Conservation (phyloP, 1,140 invertebrate genomes). For the Lanistes nyassanus region DNA sequence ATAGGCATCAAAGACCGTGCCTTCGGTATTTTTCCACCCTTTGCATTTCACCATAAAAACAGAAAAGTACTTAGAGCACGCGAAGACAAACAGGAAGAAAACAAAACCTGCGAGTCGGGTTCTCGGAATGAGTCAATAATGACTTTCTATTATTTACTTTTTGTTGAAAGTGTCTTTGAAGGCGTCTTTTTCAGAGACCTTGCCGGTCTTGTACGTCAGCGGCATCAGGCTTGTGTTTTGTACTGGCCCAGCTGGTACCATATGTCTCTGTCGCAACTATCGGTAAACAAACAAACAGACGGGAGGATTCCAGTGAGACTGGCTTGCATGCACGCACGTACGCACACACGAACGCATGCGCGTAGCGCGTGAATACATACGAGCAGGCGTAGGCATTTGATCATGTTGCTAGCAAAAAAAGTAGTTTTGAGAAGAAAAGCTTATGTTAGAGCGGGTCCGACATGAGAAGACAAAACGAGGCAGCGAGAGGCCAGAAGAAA, state of each 20-base stretch:
- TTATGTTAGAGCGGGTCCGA: no score
- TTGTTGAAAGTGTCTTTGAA: constrained; percentile 4
- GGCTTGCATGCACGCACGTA: not conserved
- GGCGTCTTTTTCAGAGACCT: not conserved
- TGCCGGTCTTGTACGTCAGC: constrained; percentile 6
- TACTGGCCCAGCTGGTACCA: not conserved
- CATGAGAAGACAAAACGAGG: no score
- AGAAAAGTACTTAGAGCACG: not conserved
- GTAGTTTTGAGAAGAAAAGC: no score
- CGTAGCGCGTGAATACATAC: no score
- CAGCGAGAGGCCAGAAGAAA: no score
- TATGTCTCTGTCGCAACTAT: not conserved
- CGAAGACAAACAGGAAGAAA: constrained; percentile 16
- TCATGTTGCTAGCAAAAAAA: no score
- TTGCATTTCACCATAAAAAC: constrained; percentile 1
- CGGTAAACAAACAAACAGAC: no score
- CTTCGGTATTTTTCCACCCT: not conserved
- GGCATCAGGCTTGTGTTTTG: not conserved
- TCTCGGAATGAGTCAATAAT: constrained; percentile 17
- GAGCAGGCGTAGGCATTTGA: no score
- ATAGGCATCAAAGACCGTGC: constrained; percentile 12
- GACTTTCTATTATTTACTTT: constrained; percentile 14
- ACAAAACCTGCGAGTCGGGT: not conserved
- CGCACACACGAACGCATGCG: not conserved
- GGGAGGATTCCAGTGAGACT: not conserved